Percentiles rank a stretch among this genome's conserved stretches.
Evolutionary conservation across 2,888 invertebrate genomes (phyloP).

Genomic region (Eupsilia transversa): DNA sequence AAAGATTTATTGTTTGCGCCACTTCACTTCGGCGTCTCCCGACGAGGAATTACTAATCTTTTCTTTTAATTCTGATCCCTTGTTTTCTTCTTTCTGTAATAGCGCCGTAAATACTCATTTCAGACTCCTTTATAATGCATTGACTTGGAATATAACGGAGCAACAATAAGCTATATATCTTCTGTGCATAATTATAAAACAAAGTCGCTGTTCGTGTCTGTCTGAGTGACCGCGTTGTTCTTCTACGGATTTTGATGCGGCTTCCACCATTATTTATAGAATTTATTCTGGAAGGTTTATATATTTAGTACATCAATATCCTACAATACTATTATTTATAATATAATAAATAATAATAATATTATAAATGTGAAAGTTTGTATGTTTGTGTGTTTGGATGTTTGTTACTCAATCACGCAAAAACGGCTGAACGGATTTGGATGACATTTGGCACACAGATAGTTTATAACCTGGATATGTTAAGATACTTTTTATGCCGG

Average conservation of each 20-base stretch:
- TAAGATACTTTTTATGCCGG: no score
- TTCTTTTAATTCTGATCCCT: conserved; percentile 87
- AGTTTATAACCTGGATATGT: no score
- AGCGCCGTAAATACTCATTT: conserved; percentile 82
- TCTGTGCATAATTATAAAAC: neutral
- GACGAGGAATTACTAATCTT: conserved; percentile 85
- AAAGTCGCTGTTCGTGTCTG: neutral
- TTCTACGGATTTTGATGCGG: neutral
- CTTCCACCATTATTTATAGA: neutral
- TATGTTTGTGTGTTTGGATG: no score
- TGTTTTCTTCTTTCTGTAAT: conserved; percentile 83
- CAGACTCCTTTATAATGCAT: conserved; percentile 79
- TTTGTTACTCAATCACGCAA: no score
- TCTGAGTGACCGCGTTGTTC: neutral
- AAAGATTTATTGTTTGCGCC: conserved; percentile 86
- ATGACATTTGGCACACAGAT: no score
- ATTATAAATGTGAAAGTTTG: no score
- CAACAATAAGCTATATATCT: conserved; percentile 43
- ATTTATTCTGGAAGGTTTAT: neutral
- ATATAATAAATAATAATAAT: no score
- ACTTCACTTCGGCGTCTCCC: conserved; percentile 79
- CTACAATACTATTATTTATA: no score
- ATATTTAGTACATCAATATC: no score
- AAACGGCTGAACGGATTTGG: no score
- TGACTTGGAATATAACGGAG: conserved; percentile 66